These are phyloP conservation scores for Muscicapa comitata DNA, from an alignment of 2,797 vertebrate genomes.

Conservation along the genomic window DNA sequence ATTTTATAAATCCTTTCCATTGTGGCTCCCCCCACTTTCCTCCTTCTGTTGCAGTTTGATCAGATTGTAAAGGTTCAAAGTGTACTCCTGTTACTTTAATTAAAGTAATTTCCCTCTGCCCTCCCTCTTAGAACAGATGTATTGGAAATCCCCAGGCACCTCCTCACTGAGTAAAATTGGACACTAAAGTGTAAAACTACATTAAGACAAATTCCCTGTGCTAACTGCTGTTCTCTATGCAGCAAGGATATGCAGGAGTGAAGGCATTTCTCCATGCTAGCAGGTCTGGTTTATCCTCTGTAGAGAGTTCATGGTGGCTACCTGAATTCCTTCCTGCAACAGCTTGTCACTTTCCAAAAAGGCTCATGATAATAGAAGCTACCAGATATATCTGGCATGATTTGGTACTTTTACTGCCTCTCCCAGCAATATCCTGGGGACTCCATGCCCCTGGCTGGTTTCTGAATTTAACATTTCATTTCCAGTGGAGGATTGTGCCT, in stretches of 20 bases:
- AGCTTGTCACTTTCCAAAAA: background rate
- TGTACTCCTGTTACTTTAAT: constrained; percentile 46
- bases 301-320: background rate
- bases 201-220: constrained; percentile 26
- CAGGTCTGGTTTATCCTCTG: background rate
- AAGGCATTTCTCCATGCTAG: background rate
- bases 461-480: background rate
- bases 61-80: constrained; percentile 11
- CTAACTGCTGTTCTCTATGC: background rate
- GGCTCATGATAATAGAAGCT: background rate
- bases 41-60: constrained; percentile 56
- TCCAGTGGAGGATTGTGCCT: background rate
- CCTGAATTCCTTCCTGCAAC: background rate
- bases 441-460: background rate
- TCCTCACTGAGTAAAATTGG: background rate
- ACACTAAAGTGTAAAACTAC: background rate
- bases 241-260: background rate
- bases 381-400: background rate
- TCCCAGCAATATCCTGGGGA: background rate
- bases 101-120: constrained; percentile 5
- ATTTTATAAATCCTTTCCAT: constrained; percentile 40
- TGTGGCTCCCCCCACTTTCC: background rate
- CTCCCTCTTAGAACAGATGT: constrained; percentile 27
- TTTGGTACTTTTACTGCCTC: background rate
- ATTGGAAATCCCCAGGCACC: constrained; percentile 44